phyloP scores from a whole-genome alignment of 2,113 vertebrate genomes.

The Scatophagus argus region DNA sequence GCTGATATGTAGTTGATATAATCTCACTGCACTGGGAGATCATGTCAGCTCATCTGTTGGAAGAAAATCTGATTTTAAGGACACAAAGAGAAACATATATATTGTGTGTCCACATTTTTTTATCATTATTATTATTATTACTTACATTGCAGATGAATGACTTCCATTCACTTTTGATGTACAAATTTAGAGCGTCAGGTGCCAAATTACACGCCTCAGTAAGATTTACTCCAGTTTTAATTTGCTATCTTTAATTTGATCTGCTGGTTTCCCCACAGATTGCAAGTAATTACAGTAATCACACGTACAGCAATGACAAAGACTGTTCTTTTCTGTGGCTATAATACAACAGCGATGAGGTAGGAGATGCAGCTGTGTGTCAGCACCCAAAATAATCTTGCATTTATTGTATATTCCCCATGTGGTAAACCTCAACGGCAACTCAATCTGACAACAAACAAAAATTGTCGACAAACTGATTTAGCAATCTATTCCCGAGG shows the following conservation, averaged over 20 bases:
- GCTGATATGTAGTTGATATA: too few species aligned
- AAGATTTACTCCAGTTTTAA: background rate
- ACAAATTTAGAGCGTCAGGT: background rate
- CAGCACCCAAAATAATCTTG: background rate
- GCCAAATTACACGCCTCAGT: background rate
- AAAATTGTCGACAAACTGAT: background rate
- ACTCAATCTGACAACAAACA: background rate
- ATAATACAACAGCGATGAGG: background rate
- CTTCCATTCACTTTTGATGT: background rate
- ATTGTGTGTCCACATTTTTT: too few species aligned
- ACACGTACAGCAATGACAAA: background rate
- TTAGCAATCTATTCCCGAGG: background rate
- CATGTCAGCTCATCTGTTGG: too few species aligned
- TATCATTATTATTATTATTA: too few species aligned
- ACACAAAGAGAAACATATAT: background rate
- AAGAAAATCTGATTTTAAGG: background rate
- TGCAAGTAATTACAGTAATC: conserved; percentile 9
- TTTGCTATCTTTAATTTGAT: background rate
- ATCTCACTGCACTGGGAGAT: too few species aligned
- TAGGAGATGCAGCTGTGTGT: background rate
- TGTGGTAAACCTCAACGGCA: conserved; percentile 12
- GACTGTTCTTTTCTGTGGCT: conserved; percentile 6
- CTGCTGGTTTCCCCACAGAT: background rate
- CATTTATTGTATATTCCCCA: conserved; percentile 1
- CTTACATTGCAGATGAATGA: background rate